phyloP scores from a whole-genome alignment of 23 tunicate genomes.

The Styela plicata region DNA sequence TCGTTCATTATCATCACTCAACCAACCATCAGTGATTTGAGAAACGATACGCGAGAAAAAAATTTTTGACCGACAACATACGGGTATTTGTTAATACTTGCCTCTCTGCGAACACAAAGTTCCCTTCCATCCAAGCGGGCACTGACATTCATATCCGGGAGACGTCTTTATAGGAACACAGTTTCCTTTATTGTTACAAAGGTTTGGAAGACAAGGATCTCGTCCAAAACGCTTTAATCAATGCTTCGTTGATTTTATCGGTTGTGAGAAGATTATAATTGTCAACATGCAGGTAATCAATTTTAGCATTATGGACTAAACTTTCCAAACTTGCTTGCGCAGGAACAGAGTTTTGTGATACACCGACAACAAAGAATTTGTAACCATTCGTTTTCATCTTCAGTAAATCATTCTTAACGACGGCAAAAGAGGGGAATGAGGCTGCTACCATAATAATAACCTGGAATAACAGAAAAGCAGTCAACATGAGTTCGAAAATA shows the following conservation, averaged over 20 bases:
- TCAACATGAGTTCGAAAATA: too few species aligned
- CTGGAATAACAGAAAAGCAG: too few species aligned
- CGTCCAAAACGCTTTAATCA: background rate
- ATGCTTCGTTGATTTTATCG: background rate
- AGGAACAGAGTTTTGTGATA: background rate
- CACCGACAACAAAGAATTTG: background rate
- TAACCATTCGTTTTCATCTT: background rate
- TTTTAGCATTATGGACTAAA: background rate
- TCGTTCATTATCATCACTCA: too few species aligned
- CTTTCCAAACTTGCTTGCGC: background rate
- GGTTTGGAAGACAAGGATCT: conserved; percentile 9
- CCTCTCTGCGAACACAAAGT: background rate
- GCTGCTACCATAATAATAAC: background rate
- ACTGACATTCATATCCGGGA: background rate
- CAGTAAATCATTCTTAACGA: background rate
- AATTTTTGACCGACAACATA: too few species aligned
- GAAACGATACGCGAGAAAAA: too few species aligned
- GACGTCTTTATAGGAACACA: background rate
- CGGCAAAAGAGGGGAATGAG: background rate
- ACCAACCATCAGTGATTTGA: too few species aligned
- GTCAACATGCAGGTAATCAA: background rate
- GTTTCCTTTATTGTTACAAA: background rate
- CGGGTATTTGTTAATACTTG: too few species aligned
- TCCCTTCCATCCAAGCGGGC: background rate
- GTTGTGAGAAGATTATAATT: background rate